Evolutionary conservation across 2,797 vertebrate genomes (phyloP).

Genomic region (Gallirallus australis): DNA sequence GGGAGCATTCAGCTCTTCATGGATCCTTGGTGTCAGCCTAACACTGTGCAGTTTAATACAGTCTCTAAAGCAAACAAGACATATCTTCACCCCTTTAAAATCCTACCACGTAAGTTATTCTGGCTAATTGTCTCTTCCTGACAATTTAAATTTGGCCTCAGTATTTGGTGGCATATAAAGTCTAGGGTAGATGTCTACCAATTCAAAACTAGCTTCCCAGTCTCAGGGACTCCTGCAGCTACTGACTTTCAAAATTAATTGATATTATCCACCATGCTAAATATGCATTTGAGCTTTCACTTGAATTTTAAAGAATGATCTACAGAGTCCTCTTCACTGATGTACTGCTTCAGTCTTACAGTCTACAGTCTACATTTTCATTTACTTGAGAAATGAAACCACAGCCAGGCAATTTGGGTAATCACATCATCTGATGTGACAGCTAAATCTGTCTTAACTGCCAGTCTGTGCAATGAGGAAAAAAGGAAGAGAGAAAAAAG

Average conservation of each 20-base stretch:
- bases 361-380: conserved; percentile 6
- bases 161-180: not conserved
- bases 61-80: not conserved
- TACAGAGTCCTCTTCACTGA: not conserved
- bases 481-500: not conserved
- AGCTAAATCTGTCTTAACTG: not conserved
- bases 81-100: not conserved
- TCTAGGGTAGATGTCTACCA: not conserved
- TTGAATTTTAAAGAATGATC: not conserved
- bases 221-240: not conserved
- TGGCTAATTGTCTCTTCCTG: not conserved
- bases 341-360: not conserved
- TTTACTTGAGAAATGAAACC: conserved; percentile 36
- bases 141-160: not conserved
- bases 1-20: not conserved
- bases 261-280: not conserved
- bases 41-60: not conserved
- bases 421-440: not conserved
- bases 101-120: not conserved
- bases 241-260: not conserved
- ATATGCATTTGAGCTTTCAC: not conserved
- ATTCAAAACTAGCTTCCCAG: not conserved
- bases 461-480: not conserved
- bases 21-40: not conserved
- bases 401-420: conserved; percentile 8